Evolutionary conservation across 2,113 vertebrate genomes (phyloP).

Genomic region (Ptilonorhynchus violaceus): DNA sequence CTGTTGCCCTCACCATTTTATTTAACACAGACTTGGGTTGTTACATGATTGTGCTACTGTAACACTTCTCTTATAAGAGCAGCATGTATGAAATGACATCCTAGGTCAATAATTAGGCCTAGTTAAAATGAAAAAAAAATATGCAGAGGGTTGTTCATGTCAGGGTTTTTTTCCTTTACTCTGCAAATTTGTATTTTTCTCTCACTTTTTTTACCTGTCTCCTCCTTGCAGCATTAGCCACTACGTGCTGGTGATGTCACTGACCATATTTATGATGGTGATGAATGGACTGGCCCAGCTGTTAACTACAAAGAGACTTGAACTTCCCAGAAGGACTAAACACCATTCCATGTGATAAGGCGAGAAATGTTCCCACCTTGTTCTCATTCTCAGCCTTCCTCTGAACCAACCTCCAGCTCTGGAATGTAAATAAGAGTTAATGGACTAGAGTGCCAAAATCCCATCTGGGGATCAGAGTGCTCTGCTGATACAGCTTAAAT

Average conservation of each 20-base stretch:
- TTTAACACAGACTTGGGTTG: not conserved
- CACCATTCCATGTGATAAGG: conserved; percentile 77
- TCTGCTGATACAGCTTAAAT: not conserved
- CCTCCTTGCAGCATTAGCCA: conserved; percentile 88
- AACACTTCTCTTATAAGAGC: not conserved
- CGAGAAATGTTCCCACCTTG: not conserved
- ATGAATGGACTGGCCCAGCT: conserved; percentile 88
- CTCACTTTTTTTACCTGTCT: not conserved
- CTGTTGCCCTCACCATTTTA: not conserved
- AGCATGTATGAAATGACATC: not conserved
- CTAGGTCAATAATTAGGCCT: not conserved
- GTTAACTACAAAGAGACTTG: conserved; percentile 83
- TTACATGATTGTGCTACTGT: not conserved
- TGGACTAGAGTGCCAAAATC: not conserved
- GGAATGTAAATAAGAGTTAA: not conserved
- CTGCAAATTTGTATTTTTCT: not conserved
- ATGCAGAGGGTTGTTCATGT: not conserved
- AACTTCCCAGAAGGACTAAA: conserved; percentile 73
- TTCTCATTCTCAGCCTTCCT: not conserved
- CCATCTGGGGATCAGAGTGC: not conserved
- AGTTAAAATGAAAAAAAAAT: not conserved
- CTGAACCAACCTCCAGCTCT: not conserved
- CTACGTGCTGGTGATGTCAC: conserved; percentile 95
- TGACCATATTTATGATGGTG: conserved; percentile 94
- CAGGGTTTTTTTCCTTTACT: not conserved